A percentile compares a stretch with the other conserved stretches of the same genome.
Evolutionary conservation across 2,113 vertebrate species (phyloP).

Genomic region (Cyanoliseus patagonus): DNA sequence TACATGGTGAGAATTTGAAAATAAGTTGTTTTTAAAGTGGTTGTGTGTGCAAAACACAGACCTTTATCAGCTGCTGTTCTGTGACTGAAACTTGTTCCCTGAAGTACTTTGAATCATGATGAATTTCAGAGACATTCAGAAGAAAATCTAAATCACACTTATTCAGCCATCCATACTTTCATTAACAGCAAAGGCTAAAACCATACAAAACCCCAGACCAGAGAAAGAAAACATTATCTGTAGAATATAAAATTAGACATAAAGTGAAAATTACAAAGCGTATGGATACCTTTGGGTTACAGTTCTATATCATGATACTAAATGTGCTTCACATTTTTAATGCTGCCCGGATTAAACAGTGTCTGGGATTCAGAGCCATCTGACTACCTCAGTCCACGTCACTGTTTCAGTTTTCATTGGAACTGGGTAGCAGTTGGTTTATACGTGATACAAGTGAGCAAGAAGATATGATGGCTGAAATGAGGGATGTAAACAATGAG

Average conservation of each 20-base stretch:
- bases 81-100: background rate
- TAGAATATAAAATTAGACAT: background rate
- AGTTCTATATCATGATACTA: background rate
- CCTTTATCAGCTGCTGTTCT: conserved; percentile 1
- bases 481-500: background rate
- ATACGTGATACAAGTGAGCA: background rate
- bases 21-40: background rate
- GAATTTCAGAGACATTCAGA: background rate
- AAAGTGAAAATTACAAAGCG: background rate
- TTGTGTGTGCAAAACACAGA: background rate
- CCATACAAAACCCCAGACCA: background rate
- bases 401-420: background rate
- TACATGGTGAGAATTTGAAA: background rate
- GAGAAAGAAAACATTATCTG: background rate
- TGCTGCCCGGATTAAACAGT: background rate
- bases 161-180: background rate
- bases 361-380: background rate
- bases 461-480: background rate
- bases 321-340: background rate
- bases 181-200: background rate
- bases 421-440: background rate
- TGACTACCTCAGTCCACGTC: background rate
- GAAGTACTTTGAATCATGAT: background rate
- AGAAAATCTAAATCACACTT: conserved; percentile 1
- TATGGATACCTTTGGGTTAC: background rate